phyloP scores from a whole-genome alignment of 2,888 invertebrate species.

The Zaprionus bogoriensis region DNA sequence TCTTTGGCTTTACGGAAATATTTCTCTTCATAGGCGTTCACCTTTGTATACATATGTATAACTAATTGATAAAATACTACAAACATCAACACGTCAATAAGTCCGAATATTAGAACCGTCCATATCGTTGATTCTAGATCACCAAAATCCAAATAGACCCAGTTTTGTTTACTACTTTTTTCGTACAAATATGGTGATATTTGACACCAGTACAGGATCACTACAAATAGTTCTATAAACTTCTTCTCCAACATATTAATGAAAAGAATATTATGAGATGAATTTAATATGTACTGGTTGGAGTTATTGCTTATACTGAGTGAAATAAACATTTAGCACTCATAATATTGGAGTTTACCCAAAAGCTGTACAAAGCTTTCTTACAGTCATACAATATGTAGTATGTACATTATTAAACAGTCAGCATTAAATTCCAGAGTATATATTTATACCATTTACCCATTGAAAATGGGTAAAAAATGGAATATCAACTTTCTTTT shows the following conservation, averaged over 20 bases:
- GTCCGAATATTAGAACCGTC: background rate
- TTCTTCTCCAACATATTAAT: background rate
- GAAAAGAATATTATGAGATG: too few species aligned
- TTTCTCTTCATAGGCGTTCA: too few species aligned
- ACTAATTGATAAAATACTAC: too few species aligned
- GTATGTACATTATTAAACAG: too few species aligned
- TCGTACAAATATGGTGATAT: background rate
- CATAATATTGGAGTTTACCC: background rate
- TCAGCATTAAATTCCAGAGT: too few species aligned
- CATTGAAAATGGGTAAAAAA: too few species aligned
- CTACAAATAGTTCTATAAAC: background rate
- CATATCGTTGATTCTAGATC: background rate
- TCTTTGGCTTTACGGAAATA: background rate
- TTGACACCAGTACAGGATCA: background rate
- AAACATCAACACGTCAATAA: too few species aligned
- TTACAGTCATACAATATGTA: background rate
- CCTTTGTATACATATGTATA: too few species aligned
- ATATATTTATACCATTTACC: too few species aligned
- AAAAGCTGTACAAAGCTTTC: background rate
- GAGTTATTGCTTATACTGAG: background rate
- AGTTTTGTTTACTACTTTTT: background rate
- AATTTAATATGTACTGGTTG: background rate
- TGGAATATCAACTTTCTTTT: too few species aligned
- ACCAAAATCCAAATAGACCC: background rate
- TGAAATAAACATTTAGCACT: background rate